These are phyloP conservation scores for Diaperis boleti DNA, from an alignment of 2,888 invertebrate genomes.

Conservation along the genomic window DNA sequence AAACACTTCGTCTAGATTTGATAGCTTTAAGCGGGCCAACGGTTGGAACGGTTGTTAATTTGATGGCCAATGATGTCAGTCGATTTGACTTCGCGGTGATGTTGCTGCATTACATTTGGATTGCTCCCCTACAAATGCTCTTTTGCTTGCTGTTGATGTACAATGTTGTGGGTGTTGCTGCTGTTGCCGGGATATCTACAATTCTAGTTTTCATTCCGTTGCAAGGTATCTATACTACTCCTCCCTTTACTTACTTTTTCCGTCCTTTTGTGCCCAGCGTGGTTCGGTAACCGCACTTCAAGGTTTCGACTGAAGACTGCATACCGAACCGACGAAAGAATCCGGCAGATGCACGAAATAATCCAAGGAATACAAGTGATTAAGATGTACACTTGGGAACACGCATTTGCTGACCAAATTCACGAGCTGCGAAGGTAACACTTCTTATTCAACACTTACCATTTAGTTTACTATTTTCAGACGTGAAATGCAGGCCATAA, in stretches of 20 bases:
- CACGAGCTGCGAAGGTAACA: slow-evolving; percentile 71
- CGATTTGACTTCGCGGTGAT: slow-evolving; percentile 78
- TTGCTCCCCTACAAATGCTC: slow-evolving; percentile 76
- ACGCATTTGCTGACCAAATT: slow-evolving; percentile 78
- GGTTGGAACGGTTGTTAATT: slow-evolving; percentile 83
- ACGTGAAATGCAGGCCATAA: slow-evolving; percentile 70
- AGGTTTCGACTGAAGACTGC: slow-evolving; percentile 74
- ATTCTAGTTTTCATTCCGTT: slow-evolving; percentile 74
- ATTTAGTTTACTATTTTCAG: slow-evolving; percentile 49
- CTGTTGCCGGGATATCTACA: slow-evolving; percentile 67
- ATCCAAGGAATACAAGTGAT: slow-evolving; percentile 90
- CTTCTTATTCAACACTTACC: neutral
- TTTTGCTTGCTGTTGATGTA: slow-evolving; percentile 72
- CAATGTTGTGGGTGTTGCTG: slow-evolving; percentile 64
- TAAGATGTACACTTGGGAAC: slow-evolving; percentile 96
- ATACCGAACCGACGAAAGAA: slow-evolving; percentile 82
- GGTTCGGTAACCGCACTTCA: slow-evolving; percentile 69
- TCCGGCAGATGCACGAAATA: slow-evolving; percentile 89
- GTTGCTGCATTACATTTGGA: slow-evolving; percentile 80
- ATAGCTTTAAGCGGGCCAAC: slow-evolving; percentile 78
- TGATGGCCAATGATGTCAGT: slow-evolving; percentile 86
- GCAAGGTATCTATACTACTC: slow-evolving; percentile 67
- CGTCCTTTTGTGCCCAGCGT: slow-evolving; percentile 59
- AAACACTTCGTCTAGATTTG: slow-evolving; percentile 80
- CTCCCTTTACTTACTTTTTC: neutral